These are phyloP conservation scores for Phorcus lineatus DNA, from an alignment of 2,888 invertebrate genomes.

Conservation along the genomic window DNA sequence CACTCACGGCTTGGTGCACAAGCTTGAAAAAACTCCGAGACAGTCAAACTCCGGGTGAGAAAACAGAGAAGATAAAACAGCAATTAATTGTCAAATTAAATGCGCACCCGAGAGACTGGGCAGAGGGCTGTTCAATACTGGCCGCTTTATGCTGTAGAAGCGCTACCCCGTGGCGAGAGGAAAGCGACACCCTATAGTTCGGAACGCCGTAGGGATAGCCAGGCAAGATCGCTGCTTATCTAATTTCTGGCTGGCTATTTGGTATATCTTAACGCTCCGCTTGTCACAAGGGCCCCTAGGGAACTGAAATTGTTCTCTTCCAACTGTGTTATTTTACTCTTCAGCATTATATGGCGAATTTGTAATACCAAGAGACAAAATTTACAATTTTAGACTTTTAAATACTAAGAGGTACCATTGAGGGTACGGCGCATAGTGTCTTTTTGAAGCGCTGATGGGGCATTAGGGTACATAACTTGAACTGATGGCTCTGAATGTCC, in stretches of 20 bases:
- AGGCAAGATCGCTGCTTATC: background rate
- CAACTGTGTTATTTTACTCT: constrained; percentile 2
- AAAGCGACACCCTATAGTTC: constrained; percentile 7
- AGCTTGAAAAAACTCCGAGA: background rate
- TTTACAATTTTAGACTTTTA: background rate
- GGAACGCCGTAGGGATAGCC: background rate
- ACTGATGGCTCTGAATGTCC: too few species aligned
- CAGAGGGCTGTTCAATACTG: background rate
- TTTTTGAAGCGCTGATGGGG: too few species aligned
- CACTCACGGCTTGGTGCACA: background rate
- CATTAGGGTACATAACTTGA: too few species aligned
- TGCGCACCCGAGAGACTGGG: constrained; percentile 1
- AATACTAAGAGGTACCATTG: too few species aligned
- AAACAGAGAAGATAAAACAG: constrained; percentile 18
- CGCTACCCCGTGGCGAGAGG: constrained; percentile 11
- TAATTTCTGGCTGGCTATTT: constrained; percentile 21
- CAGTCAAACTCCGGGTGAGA: constrained; percentile 10
- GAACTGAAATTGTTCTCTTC: constrained; percentile 16
- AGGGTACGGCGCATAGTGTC: too few species aligned
- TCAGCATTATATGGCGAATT: background rate
- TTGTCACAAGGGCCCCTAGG: constrained; percentile 3
- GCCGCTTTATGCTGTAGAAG: background rate
- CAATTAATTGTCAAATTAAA: constrained; percentile 25
- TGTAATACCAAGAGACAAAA: background rate
- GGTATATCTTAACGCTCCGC: constrained; percentile 1